Evolutionary conservation across 2,888 invertebrate genomes (phyloP), one percentile per base, ranked within the genome.

Genomic region (Drosophila borborema): DNA sequence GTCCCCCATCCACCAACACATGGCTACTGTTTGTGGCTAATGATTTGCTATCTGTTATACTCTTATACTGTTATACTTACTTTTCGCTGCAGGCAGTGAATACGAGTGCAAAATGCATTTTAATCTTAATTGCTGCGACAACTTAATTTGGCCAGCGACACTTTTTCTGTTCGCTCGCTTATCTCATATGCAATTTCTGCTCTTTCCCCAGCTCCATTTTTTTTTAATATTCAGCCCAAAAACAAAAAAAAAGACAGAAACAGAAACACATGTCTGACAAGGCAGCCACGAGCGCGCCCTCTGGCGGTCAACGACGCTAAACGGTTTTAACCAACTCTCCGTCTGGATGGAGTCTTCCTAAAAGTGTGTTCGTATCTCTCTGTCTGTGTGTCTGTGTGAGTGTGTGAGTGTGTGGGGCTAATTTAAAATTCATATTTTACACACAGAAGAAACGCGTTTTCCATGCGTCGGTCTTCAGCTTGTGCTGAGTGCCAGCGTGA

Each of bases 341-440:
- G 18, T 48, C 54, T 58, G 45, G 40, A 58, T 58, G 45, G 40
- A 58, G 46, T 46, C 38, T 28, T n/a, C n/a, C 7, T n/a, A 20
- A 49, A 53, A 45, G 34, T 23, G 45, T 48, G 38, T 16, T 49
- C n/a, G 60, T 54, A n/a, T 59, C 31, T 48, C 28, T n/a, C 28
- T 12, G 41, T 40, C n/a, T 12, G 34, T 18, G 49, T 40, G 31
- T 49, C 28, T 28, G 14, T 7, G 51, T 56, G 46, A 45, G 41
- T 61, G 62, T 60, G 68, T 34, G 34, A 62, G 61, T 77, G 63
- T 55, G 60, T 12, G 59, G 41, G 34, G 51, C 62, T 84, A 87
- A 85, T 87, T 89, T 85, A 85, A 85, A 82, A 79, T 87, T 85
- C 81, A 89, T 89, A 87, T 85, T 87, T 85, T 74, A 87, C 77